Evolutionary conservation across 1,140 invertebrate genomes (phyloP).

Genomic region (Dinothrombium tinctorium): DNA sequence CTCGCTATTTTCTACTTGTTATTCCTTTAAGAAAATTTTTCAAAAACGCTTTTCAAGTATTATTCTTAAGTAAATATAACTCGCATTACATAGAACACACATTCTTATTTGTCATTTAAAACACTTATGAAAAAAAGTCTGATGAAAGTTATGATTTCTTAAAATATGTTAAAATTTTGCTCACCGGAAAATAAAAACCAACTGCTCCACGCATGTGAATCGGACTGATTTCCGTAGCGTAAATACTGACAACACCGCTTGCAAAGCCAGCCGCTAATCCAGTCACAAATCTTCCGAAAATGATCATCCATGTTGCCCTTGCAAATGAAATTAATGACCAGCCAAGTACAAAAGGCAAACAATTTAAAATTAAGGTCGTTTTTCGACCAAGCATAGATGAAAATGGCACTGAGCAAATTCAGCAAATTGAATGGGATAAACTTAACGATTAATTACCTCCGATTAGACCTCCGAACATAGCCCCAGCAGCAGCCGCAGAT

Average conservation of each 20-base stretch:
- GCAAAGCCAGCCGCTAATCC: slow-evolving; percentile 35
- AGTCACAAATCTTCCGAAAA: slow-evolving; percentile 34
- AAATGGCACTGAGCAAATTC: too few species aligned
- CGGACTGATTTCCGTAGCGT: slow-evolving; percentile 68
- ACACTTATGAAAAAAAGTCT: too few species aligned
- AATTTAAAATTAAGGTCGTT: slow-evolving; percentile 38
- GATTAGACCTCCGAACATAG: slow-evolving; percentile 12
- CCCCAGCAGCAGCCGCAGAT: slow-evolving; percentile 13
- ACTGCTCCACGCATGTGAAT: slow-evolving; percentile 54
- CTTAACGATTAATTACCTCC: slow-evolving; percentile 11
- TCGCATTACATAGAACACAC: too few species aligned
- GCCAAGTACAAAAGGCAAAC: slow-evolving; percentile 42
- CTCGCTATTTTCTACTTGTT: too few species aligned
- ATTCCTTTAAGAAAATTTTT: too few species aligned
- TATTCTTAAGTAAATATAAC: too few species aligned
- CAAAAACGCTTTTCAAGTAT: too few species aligned
- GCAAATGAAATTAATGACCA: slow-evolving; percentile 48
- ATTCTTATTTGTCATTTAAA: too few species aligned
- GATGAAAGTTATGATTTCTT: too few species aligned
- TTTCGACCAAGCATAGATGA: slow-evolving; percentile 36
- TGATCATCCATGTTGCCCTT: slow-evolving; percentile 27
- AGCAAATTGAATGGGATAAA: too few species aligned
- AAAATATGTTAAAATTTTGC: too few species aligned
- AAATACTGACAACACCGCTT: slow-evolving; percentile 38
- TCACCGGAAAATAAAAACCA: slow-evolving; percentile 53